phyloP scores from a whole-genome alignment of 2,113 vertebrate species.

The Ictidomys tridecemlineatus region DNA sequence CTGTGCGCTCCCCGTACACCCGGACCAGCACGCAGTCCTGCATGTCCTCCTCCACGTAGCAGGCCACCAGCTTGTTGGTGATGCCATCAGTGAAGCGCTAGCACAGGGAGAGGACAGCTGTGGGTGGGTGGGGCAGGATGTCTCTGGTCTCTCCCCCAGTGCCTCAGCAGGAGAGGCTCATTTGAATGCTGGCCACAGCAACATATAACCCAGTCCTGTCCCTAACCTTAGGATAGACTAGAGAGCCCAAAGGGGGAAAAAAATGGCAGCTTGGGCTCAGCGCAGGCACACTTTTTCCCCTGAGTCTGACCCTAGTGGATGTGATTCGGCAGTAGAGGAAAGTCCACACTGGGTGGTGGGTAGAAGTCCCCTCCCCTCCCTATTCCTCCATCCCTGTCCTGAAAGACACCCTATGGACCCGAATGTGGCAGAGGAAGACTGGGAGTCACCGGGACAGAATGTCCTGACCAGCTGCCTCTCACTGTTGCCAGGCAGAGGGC shows the following conservation, averaged over 20 bases:
- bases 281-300: neutral
- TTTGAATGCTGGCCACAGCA: neutral
- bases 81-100: conserved; percentile 98
- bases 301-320: neutral
- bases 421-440: neutral
- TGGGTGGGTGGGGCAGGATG: neutral
- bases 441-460: neutral
- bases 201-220: neutral
- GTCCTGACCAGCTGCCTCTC: neutral
- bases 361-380: neutral
- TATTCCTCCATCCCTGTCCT: neutral
- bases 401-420: neutral
- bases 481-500: neutral
- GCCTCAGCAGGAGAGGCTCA: neutral
- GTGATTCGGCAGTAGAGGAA: neutral
- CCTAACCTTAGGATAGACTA: neutral
- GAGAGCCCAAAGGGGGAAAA: neutral
- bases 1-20: conserved; percentile 95
- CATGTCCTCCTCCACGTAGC: conserved; percentile 92
- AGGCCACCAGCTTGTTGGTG: conserved; percentile 98
- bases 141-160: neutral
- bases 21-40: conserved; percentile 95
- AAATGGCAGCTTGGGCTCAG: neutral
- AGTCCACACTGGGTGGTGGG: neutral
- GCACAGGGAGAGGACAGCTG: conserved; percentile 43